Evolutionary conservation across 2,797 vertebrate genomes (phyloP), one percentile per base, ranked within the genome.

Genomic region (Chloroceryle inda): DNA sequence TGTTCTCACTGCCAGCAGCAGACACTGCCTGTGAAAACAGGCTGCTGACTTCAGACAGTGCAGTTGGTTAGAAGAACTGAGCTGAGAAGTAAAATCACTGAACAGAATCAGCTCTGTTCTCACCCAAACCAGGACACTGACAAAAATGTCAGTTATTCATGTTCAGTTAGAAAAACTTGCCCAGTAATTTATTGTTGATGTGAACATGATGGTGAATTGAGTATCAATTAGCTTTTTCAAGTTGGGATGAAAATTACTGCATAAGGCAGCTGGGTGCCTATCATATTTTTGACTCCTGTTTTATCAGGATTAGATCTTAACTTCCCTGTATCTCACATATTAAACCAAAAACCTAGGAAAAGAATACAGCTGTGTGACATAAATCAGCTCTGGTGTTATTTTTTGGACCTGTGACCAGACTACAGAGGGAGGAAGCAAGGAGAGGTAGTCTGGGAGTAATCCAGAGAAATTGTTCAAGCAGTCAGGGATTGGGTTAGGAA

Each of bases 111-210:
- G 38, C 13, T 40, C 13, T 40, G 38, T 40, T 40, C 38, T 40
- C 13, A 40, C 38, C 13, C 38, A 40, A 40, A 40, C 38, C 38
- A 40, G 38, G 38, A 40, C 38, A 40, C 38, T 40, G 92, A 85
- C 81, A 94, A 83, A 95, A 80, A 55, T 90, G 93, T 92, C 91
- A 95, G 81, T 75, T 89, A 42, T 91, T 95, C 13, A 2, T 91
- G 92, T 83, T 93, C 75, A 89, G 94, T 96, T 95, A 94, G 72
- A 72, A 92, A 52, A 93, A 67, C 85, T 71, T 94, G 74, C 56
- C 74, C 71, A 44, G 10, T 83, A 94, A 77, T 89, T 74, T 94
- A 10, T 42, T 89, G 81, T 92, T 93, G 94, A 95, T 86, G 63
- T 42, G 77, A 92, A 82, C 69, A 64, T 71, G 83, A 40, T 76